phyloP scores from a whole-genome alignment of 2,888 invertebrate species.

The Temnothorax rugatulus region DNA sequence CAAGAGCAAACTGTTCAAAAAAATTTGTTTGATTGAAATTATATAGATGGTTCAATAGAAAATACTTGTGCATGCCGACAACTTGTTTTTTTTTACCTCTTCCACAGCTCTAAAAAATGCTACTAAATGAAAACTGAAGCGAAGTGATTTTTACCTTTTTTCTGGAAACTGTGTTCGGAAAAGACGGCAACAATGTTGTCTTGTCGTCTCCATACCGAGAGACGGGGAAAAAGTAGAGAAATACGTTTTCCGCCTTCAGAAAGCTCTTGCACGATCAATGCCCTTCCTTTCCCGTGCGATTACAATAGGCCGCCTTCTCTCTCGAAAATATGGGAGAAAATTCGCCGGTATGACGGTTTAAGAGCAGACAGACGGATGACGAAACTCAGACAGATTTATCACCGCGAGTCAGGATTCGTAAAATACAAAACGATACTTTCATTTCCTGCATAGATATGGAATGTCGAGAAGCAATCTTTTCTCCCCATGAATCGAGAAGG shows the following conservation, averaged over 20 bases:
- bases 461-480: not conserved
- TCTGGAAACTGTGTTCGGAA: not conserved
- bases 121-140: not conserved
- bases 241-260: slow-evolving; percentile 7
- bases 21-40: slow-evolving; percentile 2
- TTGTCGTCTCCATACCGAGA: not conserved
- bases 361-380: slow-evolving; percentile 2
- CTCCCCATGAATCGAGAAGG: not conserved
- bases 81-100: not conserved
- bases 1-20: not conserved
- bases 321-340: not conserved
- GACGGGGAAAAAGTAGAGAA: not conserved
- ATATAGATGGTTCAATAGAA: not conserved
- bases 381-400: not conserved
- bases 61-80: not conserved
- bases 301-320: slow-evolving; percentile 1
- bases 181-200: not conserved
- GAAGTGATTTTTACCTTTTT: not conserved
- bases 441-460: not conserved
- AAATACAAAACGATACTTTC: slow-evolving; percentile 18
- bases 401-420: slow-evolving; percentile 10
- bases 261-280: slow-evolving; percentile 19
- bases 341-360: not conserved
- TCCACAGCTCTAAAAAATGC: not conserved
- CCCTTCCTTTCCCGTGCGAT: not conserved